phyloP scores from a whole-genome alignment of 2,888 invertebrate species.

The Nasonia oneida region DNA sequence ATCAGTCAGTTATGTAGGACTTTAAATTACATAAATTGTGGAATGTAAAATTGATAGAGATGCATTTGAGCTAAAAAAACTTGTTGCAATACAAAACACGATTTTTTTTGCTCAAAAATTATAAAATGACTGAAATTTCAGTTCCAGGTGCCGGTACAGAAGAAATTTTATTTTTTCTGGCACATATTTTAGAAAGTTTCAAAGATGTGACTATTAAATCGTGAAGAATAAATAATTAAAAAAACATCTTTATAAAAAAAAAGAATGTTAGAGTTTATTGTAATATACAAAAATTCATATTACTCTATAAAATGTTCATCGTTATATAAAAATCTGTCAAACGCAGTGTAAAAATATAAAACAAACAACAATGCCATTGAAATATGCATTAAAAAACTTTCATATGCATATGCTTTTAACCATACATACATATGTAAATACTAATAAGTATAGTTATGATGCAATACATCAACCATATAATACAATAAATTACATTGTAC shows the following conservation, averaged over 20 bases:
- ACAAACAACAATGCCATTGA: constrained; percentile 48
- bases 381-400: constrained; percentile 51
- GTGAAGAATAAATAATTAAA: constrained; percentile 33
- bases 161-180: constrained; percentile 34
- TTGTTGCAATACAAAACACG: constrained; percentile 26
- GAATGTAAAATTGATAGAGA: constrained; percentile 24
- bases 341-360: constrained; percentile 39
- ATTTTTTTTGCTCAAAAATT: constrained; percentile 10
- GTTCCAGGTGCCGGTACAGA: neutral
- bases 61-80: constrained; percentile 19
- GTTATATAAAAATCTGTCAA: constrained; percentile 43
- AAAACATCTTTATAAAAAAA: constrained; percentile 22
- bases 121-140: neutral
- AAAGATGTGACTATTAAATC: constrained; percentile 37
- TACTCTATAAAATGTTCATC: constrained; percentile 53
- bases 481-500: constrained; percentile 41
- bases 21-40: constrained; percentile 42
- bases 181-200: constrained; percentile 42
- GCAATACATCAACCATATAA: constrained; percentile 59
- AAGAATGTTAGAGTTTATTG: constrained; percentile 49
- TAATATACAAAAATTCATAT: constrained; percentile 56
- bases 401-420: constrained; percentile 47
- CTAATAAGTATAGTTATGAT: constrained; percentile 37
- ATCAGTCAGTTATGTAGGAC: constrained; percentile 46
- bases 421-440: constrained; percentile 58